These are phyloP conservation scores for Portevinia maculata DNA, from an alignment of 2,888 invertebrate genomes.

Conservation along the genomic window DNA sequence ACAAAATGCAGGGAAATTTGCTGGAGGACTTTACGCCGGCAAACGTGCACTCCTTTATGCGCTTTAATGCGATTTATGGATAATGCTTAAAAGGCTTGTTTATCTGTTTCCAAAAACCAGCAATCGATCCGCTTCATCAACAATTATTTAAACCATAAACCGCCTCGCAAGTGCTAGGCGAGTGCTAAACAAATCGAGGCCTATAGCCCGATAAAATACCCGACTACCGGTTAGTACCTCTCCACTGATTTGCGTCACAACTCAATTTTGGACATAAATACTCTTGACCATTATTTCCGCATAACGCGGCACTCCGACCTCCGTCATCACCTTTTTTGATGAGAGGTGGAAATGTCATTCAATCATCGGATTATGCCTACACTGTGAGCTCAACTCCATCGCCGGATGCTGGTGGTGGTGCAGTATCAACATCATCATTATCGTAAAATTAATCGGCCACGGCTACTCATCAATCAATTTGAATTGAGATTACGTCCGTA, in stretches of 20 bases:
- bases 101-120: too few species aligned
- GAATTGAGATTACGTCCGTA: constrained; percentile 57
- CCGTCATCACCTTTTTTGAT: background rate
- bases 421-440: constrained; percentile 54
- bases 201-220: background rate
- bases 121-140: too few species aligned
- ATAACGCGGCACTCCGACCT: background rate
- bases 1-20: too few species aligned
- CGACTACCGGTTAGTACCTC: background rate
- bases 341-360: constrained; percentile 14
- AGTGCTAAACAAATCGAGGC: constrained; percentile 37
- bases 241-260: background rate
- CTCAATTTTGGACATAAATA: constrained; percentile 27
- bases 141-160: too few species aligned
- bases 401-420: constrained; percentile 19
- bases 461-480: constrained; percentile 68
- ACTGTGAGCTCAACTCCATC: background rate
- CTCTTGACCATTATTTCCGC: constrained; percentile 18
- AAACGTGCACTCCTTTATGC: too few species aligned
- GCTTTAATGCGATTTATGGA: too few species aligned
- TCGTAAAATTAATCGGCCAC: constrained; percentile 51
- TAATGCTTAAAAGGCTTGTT: too few species aligned
- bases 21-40: too few species aligned
- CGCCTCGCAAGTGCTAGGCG: too few species aligned
- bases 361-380: constrained; percentile 46